These are phyloP conservation scores for Zaprionus obscuricornis DNA, from an alignment of 2,888 invertebrate species.

Conservation along the genomic window DNA sequence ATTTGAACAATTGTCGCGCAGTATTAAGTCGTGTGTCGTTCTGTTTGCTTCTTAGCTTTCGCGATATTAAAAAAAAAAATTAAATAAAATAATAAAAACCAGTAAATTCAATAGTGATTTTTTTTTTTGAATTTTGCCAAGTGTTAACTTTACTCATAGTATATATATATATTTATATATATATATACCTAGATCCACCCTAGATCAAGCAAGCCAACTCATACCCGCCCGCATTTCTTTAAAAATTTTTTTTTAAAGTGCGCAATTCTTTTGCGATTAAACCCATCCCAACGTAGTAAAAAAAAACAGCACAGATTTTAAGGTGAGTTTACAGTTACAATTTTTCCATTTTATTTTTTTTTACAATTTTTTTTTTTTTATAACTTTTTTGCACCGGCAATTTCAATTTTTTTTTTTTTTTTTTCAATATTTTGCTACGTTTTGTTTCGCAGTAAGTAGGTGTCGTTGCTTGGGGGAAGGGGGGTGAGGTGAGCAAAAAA, in stretches of 20 bases:
- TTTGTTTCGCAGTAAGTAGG: constrained; percentile 26
- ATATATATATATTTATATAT: constrained; percentile 31
- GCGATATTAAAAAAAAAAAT: constrained; percentile 30
- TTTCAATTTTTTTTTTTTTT: constrained; percentile 1
- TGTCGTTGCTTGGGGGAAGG: too few relatives aligned
- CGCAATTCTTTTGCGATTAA: constrained; percentile 46
- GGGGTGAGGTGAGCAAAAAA: neutral
- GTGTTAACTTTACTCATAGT: constrained; percentile 28
- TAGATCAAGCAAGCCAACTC: constrained; percentile 31
- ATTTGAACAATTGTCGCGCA: constrained; percentile 52
- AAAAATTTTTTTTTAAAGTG: constrained; percentile 51
- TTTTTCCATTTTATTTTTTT: too few relatives aligned
- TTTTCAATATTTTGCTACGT: constrained; percentile 32
- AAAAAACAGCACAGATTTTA: constrained; percentile 26
- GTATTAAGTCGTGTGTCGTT: constrained; percentile 62
- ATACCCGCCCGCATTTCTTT: constrained; percentile 50
- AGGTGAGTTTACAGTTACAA: constrained; percentile 38
- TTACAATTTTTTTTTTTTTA: constrained; percentile 20
- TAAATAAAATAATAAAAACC: too few relatives aligned
- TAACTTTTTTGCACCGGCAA: constrained; percentile 18
- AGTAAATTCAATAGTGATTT: constrained; percentile 36
- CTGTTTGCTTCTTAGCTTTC: constrained; percentile 56
- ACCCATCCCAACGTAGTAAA: constrained; percentile 20
- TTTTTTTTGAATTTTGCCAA: constrained; percentile 38
- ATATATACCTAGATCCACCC: constrained; percentile 27